These are phyloP conservation scores for Yponomeuta sedellus DNA, from an alignment of 2,888 invertebrate genomes.

Conservation along the genomic window DNA sequence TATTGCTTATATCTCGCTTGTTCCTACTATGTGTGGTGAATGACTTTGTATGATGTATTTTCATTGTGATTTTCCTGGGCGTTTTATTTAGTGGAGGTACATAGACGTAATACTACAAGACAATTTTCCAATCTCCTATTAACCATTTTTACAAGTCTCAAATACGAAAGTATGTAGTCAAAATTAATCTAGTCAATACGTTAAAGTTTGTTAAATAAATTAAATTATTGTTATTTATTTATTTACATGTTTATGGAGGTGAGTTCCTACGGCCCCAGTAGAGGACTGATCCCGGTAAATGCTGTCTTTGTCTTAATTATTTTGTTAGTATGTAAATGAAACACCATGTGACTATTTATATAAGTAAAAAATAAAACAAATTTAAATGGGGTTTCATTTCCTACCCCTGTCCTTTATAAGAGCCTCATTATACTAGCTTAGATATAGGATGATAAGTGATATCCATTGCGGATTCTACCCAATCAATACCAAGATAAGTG, in stretches of 20 bases:
- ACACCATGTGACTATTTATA: constrained; percentile 52
- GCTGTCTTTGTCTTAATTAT: constrained; percentile 54
- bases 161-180: constrained; percentile 35
- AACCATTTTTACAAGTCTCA: constrained; percentile 57
- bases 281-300: constrained; percentile 39
- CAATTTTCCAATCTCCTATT: constrained; percentile 61
- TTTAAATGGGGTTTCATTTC: constrained; percentile 18
- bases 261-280: constrained; percentile 60
- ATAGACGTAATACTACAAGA: constrained; percentile 38
- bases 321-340: constrained; percentile 55
- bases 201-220: constrained; percentile 64
- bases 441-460: too few relatives aligned
- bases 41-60: constrained; percentile 47
- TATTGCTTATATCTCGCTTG: constrained; percentile 56
- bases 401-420: neutral
- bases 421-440: neutral
- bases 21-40: constrained; percentile 50
- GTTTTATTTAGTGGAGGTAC: constrained; percentile 45
- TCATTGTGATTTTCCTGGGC: constrained; percentile 48
- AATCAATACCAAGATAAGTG: too few relatives aligned
- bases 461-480: too few relatives aligned
- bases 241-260: constrained; percentile 46
- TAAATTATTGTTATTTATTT: constrained; percentile 44
- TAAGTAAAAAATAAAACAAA: constrained; percentile 41
- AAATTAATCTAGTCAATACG: constrained; percentile 67